Base-by-base conservation (phyloP, 2,797 vertebrate species). In the Sebastes ruberrimus region DNA sequence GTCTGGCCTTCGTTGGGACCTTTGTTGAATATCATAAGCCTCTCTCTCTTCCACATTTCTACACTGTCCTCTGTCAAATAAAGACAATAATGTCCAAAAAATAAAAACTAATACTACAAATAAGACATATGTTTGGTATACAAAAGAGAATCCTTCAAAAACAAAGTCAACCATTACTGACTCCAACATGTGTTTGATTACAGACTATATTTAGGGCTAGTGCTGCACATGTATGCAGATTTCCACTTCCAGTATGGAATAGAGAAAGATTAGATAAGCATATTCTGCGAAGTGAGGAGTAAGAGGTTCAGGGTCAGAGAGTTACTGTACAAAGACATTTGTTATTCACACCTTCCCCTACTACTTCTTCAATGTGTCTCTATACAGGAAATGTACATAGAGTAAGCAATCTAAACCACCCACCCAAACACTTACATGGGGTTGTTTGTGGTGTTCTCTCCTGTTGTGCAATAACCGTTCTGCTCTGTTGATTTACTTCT, bases 381-480 rank as follows among this genome's bases (percentile, higher is more conserved):
- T 61, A 2, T 46, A 79, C 30, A 65, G 80, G 83, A 87, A 86
- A 71, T 66, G 70, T 49, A 68, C 71, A 67, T 62, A 56, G 57
- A 71, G 69, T 71, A 53, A 16, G 9, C 49, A 5, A 57, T 82
- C 35, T 82, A 33, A 49, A 61, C 14, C 84, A 32, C 85, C 80
- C 66, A 77, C 53, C 72, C 83, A 81, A 68, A 63, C 42, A 18
- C 42, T 57, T 38, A 70, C 74, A 88, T 72, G 66, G 78, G 80
- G 78, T 79, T 64, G 38, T 85, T 83, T 81, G 76, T 78, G 83
- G 78, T 73, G 75, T 71, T 78, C 23, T 76, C 63, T 80, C 56
- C 71, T 60, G 76, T 89, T 89, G 85, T 84, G 86, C 86, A 90
- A 92, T 68, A 91, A 73, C 35, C 14, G 65, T 33, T 74, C 11